Evolutionary conservation across 2,113 vertebrate species (phyloP).

Genomic region (Odobenus rosmarus): DNA sequence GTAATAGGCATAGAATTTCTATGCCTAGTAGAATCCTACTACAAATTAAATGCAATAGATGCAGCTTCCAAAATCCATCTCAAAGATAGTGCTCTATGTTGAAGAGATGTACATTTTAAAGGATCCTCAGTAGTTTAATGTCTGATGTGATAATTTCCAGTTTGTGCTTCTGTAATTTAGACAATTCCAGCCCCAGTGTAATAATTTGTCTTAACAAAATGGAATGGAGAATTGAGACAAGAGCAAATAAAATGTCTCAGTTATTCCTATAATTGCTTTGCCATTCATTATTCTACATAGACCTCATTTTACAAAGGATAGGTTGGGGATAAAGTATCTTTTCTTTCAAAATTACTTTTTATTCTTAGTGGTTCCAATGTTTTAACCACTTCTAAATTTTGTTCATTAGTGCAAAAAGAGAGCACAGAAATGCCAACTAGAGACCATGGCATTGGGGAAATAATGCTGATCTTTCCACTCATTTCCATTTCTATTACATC

Average conservation of each 20-base stretch:
- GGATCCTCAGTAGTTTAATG: not conserved
- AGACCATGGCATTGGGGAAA: not conserved
- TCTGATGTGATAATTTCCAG: not conserved
- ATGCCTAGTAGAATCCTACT: not conserved
- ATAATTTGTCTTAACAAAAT: not conserved
- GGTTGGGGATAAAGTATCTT: not conserved
- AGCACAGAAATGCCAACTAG: not conserved
- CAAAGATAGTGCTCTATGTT: not conserved
- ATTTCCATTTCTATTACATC: slow-evolving; percentile 17
- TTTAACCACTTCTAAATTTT: not conserved
- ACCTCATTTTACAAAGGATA: not conserved
- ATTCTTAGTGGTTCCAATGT: not conserved
- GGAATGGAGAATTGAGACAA: not conserved
- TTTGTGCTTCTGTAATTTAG: not conserved
- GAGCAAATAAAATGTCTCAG: not conserved
- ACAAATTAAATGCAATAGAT: not conserved
- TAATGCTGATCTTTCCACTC: not conserved
- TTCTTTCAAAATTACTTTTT: not conserved
- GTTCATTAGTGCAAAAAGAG: not conserved
- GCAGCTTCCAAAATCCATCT: not conserved
- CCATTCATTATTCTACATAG: not conserved
- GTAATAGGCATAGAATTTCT: not conserved
- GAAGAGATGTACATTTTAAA: not conserved
- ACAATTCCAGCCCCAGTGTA: not conserved
- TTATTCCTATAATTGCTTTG: not conserved